Evolutionary conservation across 2,888 invertebrate genomes (phyloP).

Genomic region (Drosophila mimica): DNA sequence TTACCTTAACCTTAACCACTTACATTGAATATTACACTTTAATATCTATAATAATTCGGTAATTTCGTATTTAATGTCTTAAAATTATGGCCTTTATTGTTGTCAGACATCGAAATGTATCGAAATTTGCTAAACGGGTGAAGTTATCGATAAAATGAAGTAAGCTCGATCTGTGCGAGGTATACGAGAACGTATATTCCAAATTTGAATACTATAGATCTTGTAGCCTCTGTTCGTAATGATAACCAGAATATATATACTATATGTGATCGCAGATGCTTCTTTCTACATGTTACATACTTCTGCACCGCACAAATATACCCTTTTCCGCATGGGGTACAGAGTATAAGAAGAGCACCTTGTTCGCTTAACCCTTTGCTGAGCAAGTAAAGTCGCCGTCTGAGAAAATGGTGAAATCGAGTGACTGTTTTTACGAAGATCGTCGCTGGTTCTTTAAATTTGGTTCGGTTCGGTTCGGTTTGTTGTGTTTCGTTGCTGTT

Average conservation of each 20-base stretch:
- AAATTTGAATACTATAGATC: not conserved
- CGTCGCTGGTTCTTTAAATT: conserved; percentile 22
- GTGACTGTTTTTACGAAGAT: conserved; percentile 24
- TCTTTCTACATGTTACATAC: not conserved
- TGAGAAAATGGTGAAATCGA: conserved; percentile 1
- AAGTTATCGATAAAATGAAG: not conserved
- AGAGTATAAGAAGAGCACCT: not conserved
- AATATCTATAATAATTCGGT: no score
- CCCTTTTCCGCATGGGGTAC: not conserved
- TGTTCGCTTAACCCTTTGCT: conserved; percentile 25
- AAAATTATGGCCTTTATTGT: not conserved
- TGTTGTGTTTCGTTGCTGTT: conserved; percentile 15
- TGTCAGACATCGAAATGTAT: not conserved
- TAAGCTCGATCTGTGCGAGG: not conserved
- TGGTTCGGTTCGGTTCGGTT: conserved; percentile 1
- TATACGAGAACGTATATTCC: not conserved
- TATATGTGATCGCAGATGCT: not conserved
- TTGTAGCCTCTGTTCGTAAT: no score
- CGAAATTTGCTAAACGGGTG: not conserved
- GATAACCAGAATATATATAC: not conserved
- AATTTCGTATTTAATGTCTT: no score
- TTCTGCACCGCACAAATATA: not conserved
- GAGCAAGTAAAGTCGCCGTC: not conserved
- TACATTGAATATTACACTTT: no score
- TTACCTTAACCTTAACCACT: no score